These are phyloP conservation scores for Xenopus tropicalis DNA, from an alignment of 2,113 vertebrate species.

Conservation along the genomic window UCB_Xtro_10.0 CM004443.2:142999001-142999500, in stretches of 20 bases:
- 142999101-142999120: slow-evolving; percentile 68
- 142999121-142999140: slow-evolving; percentile 77
- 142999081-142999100: neutral
- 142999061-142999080: too few relatives aligned
- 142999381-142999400: slow-evolving; percentile 63
- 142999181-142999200: slow-evolving; percentile 86
- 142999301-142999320: slow-evolving; percentile 56
- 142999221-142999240: slow-evolving; percentile 87
- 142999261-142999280: slow-evolving; percentile 90
- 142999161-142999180: slow-evolving; percentile 85
- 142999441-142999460: slow-evolving; percentile 87
- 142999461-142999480: slow-evolving; percentile 89
- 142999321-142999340: too few relatives aligned
- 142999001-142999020: too few relatives aligned
- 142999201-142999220: slow-evolving; percentile 82
- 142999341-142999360: neutral
- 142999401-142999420: slow-evolving; percentile 86
- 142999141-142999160: slow-evolving; percentile 80
- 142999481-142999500: slow-evolving; percentile 84
- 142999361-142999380: neutral
- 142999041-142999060: too few relatives aligned
- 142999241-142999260: slow-evolving; percentile 93
- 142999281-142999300: slow-evolving; percentile 89
- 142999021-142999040: too few relatives aligned
- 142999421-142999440: slow-evolving; percentile 90